These are phyloP conservation scores for pig (Sus scrofa) DNA, from an alignment of 2,113 vertebrate species.

Conservation along the genomic window DNA sequence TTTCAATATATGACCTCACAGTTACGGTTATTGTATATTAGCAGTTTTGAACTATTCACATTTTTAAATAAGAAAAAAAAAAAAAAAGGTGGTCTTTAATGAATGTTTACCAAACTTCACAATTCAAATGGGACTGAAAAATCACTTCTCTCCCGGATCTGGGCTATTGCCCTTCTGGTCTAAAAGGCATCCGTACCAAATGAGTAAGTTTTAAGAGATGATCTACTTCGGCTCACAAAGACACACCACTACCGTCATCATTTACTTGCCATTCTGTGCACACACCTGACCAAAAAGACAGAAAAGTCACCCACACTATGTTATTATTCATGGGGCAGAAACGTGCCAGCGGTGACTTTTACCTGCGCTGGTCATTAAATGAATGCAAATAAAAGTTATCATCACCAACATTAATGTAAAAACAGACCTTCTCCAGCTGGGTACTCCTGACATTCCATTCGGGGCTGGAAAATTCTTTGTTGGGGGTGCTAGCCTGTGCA, in stretches of 20 bases:
- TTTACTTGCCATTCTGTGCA: neutral
- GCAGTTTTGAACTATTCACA: conserved; percentile 40
- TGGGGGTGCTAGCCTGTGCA: neutral
- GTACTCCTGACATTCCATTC: neutral
- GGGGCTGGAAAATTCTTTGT: neutral
- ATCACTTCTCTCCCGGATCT: neutral
- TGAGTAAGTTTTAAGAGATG: neutral
- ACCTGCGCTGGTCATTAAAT: neutral
- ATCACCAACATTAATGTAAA: neutral
- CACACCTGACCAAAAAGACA: neutral
- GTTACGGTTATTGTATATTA: conserved; percentile 2
- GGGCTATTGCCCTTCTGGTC: neutral
- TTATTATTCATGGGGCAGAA: neutral
- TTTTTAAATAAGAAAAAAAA: conserved; percentile 51
- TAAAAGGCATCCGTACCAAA: neutral
- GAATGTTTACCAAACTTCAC: conserved; percentile 35
- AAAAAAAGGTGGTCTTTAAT: conserved; percentile 29
- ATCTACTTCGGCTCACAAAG: neutral
- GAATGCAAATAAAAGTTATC: neutral
- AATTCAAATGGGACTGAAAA: neutral
- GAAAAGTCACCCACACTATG: neutral
- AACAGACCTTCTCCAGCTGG: neutral
- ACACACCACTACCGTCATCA: neutral
- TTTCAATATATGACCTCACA: conserved; percentile 62
- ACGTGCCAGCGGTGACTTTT: neutral